Conservation (phyloP, 1,140 invertebrate genomes). For the Brachionus angularis region DNA sequence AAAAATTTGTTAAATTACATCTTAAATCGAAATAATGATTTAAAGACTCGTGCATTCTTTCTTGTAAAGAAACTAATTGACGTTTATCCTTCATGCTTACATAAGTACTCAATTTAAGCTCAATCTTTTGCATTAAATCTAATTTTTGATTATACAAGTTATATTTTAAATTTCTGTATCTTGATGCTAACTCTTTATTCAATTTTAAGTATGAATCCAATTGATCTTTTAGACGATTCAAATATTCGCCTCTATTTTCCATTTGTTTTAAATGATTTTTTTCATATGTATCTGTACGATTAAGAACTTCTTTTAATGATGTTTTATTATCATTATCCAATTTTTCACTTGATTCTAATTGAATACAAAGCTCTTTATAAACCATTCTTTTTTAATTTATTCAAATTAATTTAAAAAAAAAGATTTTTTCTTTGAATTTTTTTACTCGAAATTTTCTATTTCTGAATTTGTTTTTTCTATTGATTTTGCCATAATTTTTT, state of each 20-base stretch:
- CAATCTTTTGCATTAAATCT: conserved; percentile 17
- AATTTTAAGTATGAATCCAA: not conserved
- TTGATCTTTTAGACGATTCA: not conserved
- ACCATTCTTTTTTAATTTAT: too few species aligned
- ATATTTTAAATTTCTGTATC: conserved; percentile 20
- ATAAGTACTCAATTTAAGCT: not conserved
- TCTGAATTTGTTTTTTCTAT: conserved; percentile 25
- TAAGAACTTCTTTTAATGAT: not conserved
- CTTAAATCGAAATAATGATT: not conserved
- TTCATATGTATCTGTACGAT: not conserved
- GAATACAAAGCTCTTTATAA: not conserved
- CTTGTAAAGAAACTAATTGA: conserved; percentile 19
- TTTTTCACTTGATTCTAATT: not conserved
- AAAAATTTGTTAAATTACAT: not conserved
- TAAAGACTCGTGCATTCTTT: conserved; percentile 29
- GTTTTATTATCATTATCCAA: not conserved
- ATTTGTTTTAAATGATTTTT: not conserved
- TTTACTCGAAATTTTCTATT: conserved; percentile 36
- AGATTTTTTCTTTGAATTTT: not conserved
- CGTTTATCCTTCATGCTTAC: not conserved
- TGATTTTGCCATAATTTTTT: not conserved
- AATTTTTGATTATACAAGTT: not conserved
- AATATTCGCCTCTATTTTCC: not conserved
- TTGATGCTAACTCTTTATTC: conserved; percentile 11
- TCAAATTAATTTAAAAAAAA: not conserved